Conservation (phyloP, 2,888 invertebrate species). For the Serrognathus titanus region DNA sequence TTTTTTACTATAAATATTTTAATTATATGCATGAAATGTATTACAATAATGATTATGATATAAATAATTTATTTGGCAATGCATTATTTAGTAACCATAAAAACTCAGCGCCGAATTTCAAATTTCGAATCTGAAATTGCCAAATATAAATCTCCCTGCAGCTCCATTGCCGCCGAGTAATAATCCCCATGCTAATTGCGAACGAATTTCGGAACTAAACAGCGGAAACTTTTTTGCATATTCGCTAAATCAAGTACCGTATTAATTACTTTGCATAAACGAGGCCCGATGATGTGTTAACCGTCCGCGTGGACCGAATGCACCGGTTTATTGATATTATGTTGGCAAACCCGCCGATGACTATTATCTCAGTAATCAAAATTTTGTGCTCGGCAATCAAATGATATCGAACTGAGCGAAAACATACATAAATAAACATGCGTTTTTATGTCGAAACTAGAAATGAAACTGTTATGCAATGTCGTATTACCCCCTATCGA, state of each 20-base stretch:
- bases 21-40: too few species aligned
- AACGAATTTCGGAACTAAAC: neutral
- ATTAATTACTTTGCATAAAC: conserved; percentile 11
- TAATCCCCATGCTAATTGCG: neutral
- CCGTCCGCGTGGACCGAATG: conserved; percentile 7
- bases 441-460: neutral
- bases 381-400: conserved; percentile 5
- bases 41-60: too few species aligned
- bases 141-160: neutral
- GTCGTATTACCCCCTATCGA: neutral
- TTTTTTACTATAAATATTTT: too few species aligned
- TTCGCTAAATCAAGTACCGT: conserved; percentile 5
- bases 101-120: too few species aligned
- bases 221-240: neutral
- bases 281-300: conserved; percentile 16
- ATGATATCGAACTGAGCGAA: neutral
- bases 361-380: conserved; percentile 15
- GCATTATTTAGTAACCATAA: too few species aligned
- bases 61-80: too few species aligned
- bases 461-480: conserved; percentile 2
- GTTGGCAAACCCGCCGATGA: conserved; percentile 7
- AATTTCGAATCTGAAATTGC: too few species aligned
- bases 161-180: too few species aligned
- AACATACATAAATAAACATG: neutral
- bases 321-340: conserved; percentile 12